Conservation (phyloP, 92 coral and sea anemone species). For the Zoanthus sociatus region DNA sequence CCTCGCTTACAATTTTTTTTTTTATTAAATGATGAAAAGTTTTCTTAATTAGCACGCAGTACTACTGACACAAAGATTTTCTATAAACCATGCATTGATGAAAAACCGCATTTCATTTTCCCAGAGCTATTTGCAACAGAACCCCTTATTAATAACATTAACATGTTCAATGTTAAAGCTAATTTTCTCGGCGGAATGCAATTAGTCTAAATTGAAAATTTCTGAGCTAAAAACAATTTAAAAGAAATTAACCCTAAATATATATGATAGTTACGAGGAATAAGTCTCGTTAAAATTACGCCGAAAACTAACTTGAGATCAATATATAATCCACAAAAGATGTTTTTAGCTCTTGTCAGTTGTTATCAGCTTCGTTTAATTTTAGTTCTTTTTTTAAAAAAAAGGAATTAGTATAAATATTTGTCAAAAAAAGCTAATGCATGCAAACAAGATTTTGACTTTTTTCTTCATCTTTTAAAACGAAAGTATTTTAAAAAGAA, state of each 20-base stretch:
- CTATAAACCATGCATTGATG: background rate
- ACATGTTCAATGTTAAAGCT: background rate
- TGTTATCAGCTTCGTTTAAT: too few species aligned
- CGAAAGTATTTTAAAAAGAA: too few species aligned
- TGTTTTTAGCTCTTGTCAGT: too few species aligned
- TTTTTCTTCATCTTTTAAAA: too few species aligned
- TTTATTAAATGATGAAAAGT: background rate
- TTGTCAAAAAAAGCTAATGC: too few species aligned
- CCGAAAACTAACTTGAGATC: too few species aligned
- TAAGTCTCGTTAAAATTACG: too few species aligned
- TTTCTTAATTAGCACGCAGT: background rate
- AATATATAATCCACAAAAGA: too few species aligned
- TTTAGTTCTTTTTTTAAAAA: too few species aligned
- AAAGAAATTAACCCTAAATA: background rate
- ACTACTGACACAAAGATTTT: background rate
- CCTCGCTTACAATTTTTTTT: background rate
- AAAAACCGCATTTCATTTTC: background rate
- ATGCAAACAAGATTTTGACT: too few species aligned
- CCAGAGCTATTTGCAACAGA: background rate
- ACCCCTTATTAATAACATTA: slow-evolving; percentile 2
- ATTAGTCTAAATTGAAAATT: background rate
- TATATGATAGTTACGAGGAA: too few species aligned
- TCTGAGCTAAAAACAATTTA: background rate
- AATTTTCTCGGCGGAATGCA: background rate
- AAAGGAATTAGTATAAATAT: too few species aligned